Evolutionary conservation across 2,888 invertebrate species (phyloP), one percentile per base, ranked within the genome.

Genomic region (Eretmocerus hayati): DNA sequence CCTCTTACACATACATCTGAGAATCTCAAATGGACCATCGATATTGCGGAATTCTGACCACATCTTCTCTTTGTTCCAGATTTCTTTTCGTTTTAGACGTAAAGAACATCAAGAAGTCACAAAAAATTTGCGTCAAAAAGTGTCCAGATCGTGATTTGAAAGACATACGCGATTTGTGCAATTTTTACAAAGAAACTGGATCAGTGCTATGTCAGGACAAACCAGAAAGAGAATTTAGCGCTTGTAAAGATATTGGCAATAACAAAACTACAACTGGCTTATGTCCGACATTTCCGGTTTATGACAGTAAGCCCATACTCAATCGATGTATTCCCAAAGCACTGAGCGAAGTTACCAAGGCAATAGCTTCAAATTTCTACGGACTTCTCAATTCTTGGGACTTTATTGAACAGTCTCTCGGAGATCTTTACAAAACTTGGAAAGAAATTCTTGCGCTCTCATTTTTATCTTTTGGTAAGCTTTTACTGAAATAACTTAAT

Each of bases 361-460:
- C 79, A 56, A 75, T 85, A 21, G 76, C 84, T 51, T 77, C 76
- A 41, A 84, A 87, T 66, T 80, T 92, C 59, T 90, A 90, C 72
- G 83, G 81, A 5, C 75, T 88, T 60, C 76, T 94, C 37, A 92
- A 94, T 66, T 86, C 85, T 59, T 90, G 91, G 85, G 90, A 91
- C 67, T 81, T 86, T 26, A 80, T 91, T 59, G 90, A 92, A 71
- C 90, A 92, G 73, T 83, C 92, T 68, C 74, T 93, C 30, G 84
- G 86, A 42, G 94, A 95, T 73, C 75, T 95, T 6, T 91, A 90
- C 66, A 83, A 84, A 52, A 87, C 90, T 32, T 92, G 92, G 91
- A 84, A 81, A 62, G 84, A 88, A 69, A 87, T 95, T 73, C 77
- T 90, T 42, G 81, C 81, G 30, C 80, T 93, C 62, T 84, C 87